Evolutionary conservation across 2,797 vertebrate genomes (phyloP), one percentile per base, ranked within the genome.

Genomic region (Benthosema pterotum): DNA sequence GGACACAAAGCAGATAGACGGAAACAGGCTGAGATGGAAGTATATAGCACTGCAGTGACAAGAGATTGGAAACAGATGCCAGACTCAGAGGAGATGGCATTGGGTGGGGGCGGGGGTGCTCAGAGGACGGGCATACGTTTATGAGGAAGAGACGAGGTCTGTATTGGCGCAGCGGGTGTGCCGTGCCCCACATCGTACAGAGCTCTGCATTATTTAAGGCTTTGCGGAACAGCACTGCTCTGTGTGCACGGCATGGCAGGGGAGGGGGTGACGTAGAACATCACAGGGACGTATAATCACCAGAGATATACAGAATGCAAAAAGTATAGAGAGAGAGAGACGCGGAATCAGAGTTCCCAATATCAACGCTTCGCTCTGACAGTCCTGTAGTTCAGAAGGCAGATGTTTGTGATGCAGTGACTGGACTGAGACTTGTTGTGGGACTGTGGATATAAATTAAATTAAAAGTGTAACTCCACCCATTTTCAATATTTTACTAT

Each of bases 151-250:
- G 50, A 80, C 77, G 52, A 47, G 67, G 73, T 74, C 52, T 67
- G 67, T 72, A 55, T 56, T 72, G 69, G 65, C 67, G 69, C 70
- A 69, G 67, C 80, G 60, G 7, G 7, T 8, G 75, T 81, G 69
- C 63, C 73, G 77, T 79, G 73, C 65, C 73, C 71, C 73, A 82
- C 75, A 82, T 88, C 79, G 77, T 52, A 84, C 67, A 43, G 54
- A 72, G 49, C 54, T 3, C 63, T 89, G 76, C 85, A 91, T 87
- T 90, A 89, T 90, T 88, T 79, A 90, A 83, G 63, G 74, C 65
- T 60, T 63, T 72, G 75, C 76, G 79, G 72, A 82, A 78, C 73
- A 63, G 32, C 60, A 65, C 54, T 72, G 69, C 64, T 65, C 66
- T 45, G 57, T 45, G 57, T 71, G 55, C 61, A 58, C 69, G n/a